Conservation (phyloP, 1,140 invertebrate species). For the Caerostris extrusa region DNA sequence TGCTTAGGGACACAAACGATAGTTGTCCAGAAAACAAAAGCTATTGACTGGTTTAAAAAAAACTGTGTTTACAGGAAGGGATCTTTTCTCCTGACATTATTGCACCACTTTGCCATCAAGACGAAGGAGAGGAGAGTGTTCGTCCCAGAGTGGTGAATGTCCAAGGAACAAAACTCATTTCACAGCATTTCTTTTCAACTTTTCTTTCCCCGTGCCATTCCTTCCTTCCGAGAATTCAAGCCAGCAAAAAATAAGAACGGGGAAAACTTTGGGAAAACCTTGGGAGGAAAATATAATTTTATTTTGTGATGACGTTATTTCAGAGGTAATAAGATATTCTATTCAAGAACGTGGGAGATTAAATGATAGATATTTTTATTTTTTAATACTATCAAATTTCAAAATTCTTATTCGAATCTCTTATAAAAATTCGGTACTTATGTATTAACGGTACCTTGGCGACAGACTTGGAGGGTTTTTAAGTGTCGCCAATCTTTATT, state of each 20-base stretch:
- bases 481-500: too few relatives aligned
- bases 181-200: slow-evolving; percentile 16
- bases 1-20: too few relatives aligned
- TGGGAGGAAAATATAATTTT: background rate
- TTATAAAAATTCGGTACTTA: too few relatives aligned
- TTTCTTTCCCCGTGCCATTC: background rate
- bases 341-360: too few relatives aligned
- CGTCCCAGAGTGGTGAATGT: slow-evolving; percentile 13
- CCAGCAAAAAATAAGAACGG: background rate
- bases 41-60: background rate
- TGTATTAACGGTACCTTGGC: too few relatives aligned
- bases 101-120: background rate
- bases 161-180: slow-evolving; percentile 42
- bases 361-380: too few relatives aligned
- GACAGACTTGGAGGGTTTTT: too few relatives aligned
- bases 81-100: background rate
- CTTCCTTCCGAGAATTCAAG: background rate
- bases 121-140: background rate
- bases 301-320: background rate
- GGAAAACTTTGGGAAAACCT: background rate
- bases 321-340: background rate
- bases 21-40: too few relatives aligned
- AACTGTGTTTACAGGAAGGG: background rate
- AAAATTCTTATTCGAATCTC: too few relatives aligned
- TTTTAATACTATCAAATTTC: too few relatives aligned